Conservation (phyloP, 2,113 vertebrate species). For the Climacteris rufus region DNA sequence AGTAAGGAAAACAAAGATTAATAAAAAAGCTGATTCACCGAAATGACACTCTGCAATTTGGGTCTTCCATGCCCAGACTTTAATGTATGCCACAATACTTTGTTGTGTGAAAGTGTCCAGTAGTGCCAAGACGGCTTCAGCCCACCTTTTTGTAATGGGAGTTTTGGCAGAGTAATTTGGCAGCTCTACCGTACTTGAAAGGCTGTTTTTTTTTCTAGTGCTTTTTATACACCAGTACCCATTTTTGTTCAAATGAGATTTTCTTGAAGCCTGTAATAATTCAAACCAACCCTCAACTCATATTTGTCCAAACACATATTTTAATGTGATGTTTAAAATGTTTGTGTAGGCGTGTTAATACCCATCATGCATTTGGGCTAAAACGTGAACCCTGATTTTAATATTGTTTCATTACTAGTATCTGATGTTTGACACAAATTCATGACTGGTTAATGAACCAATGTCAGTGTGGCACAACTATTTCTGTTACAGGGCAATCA, state of each 20-base stretch:
- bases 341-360: not conserved
- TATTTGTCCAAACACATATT: not conserved
- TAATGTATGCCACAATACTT: not conserved
- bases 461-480: not conserved
- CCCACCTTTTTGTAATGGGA: not conserved
- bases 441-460: conserved; percentile 32
- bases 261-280: not conserved
- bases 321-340: conserved; percentile 1
- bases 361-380: not conserved
- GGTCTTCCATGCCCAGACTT: not conserved
- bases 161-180: conserved; percentile 10
- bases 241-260: not conserved
- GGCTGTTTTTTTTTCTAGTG: not conserved
- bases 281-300: not conserved
- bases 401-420: conserved; percentile 32
- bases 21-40: not conserved
- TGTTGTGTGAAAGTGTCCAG: not conserved
- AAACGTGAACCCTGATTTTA: conserved; percentile 15
- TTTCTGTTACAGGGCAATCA: conserved; percentile 30
- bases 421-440: conserved; percentile 34
- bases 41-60: not conserved
- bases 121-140: not conserved
- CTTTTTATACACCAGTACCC: not conserved
- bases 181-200: not conserved
- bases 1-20: not conserved